Evolutionary conservation across 1,140 invertebrate genomes (phyloP), one percentile per base, ranked within the genome.

Genomic region (Cotesia chilonis): DNA sequence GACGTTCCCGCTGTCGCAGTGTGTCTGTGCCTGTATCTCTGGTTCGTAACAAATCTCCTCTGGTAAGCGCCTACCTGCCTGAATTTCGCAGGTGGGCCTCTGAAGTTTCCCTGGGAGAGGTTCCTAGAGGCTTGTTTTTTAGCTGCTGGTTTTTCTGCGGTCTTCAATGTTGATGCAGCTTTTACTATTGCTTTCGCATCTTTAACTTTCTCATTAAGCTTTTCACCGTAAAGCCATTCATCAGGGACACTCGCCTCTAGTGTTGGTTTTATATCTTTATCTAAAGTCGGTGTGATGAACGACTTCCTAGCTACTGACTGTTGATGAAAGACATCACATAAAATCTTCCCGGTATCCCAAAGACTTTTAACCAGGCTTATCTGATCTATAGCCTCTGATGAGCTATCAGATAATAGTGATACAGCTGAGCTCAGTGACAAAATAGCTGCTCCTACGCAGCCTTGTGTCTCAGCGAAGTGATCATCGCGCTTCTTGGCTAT

Each of bases 161-260:
- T 14, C 47, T 72, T 75, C 14, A 70, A 66, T 0, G 68, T 66
- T 17, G 57, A 57, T 3, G 68, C 52, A n/a, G 66, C 41, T 6
- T 61, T 75, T n/a, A 67, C 68, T 28, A 75, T 41, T 10, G 67
- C 70, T 28, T 67, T 75, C n/a, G 67, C 70, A 10, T 55, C 38
- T 59, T 75, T 72, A 14, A 75, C 12, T 41, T 67, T 38, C 9
- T 72, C 74, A 4, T 57, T 66, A 14, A 75, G 41, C 3, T 75
- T 66, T 41, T 70, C 36, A 9, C 69, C 63, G 47, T 75, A 77
- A 4, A 75, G 17, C 72, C 69, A 75, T 63, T 72, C 73, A 38
- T 76, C 72, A 4, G 75, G 37, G 7, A 64, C 35, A 7, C 60
- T 72, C 3, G 61, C 54, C 2, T 74, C 73, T 47, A 72, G 37